Percentiles rank a stretch among this genome's conserved stretches.
These are phyloP conservation scores for Schrankia costaestrigalis DNA, from an alignment of 2,888 invertebrate genomes.

Conservation along the genomic window DNA sequence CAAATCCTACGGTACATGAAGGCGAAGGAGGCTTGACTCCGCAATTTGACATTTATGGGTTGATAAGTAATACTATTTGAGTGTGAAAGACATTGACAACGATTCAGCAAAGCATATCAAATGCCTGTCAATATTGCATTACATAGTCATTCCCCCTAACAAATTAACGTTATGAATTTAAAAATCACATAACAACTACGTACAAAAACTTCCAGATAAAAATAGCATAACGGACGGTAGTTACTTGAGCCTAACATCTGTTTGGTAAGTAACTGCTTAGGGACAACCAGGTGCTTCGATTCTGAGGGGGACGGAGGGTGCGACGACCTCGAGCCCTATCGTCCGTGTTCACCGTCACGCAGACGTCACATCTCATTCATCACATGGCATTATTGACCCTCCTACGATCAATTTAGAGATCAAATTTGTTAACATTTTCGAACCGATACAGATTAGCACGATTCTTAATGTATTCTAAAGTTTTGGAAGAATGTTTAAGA, in stretches of 20 bases:
- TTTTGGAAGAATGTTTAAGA: constrained; percentile 7
- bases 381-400: constrained; percentile 44
- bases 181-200: constrained; percentile 5
- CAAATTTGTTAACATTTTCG: constrained; percentile 26
- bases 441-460: constrained; percentile 14
- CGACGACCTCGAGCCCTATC: constrained; percentile 71
- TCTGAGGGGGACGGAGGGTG: constrained; percentile 66
- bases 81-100: too few species aligned
- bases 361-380: constrained; percentile 41
- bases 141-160: too few species aligned
- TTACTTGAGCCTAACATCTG: constrained; percentile 64
- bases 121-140: too few species aligned
- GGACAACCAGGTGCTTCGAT: constrained; percentile 72
- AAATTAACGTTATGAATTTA: too few species aligned
- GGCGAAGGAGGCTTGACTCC: too few species aligned
- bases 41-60: too few species aligned
- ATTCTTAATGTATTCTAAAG: constrained; percentile 11
- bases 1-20: too few species aligned
- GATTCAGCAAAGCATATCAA: too few species aligned
- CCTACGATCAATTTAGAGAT: constrained; percentile 31
- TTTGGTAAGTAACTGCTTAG: constrained; percentile 55
- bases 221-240: constrained; percentile 35
- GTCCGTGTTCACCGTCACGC: constrained; percentile 55
- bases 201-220: constrained; percentile 22
- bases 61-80: too few species aligned